phyloP scores from a whole-genome alignment of 2,797 vertebrate species.

The Dermochelys coriacea region DNA sequence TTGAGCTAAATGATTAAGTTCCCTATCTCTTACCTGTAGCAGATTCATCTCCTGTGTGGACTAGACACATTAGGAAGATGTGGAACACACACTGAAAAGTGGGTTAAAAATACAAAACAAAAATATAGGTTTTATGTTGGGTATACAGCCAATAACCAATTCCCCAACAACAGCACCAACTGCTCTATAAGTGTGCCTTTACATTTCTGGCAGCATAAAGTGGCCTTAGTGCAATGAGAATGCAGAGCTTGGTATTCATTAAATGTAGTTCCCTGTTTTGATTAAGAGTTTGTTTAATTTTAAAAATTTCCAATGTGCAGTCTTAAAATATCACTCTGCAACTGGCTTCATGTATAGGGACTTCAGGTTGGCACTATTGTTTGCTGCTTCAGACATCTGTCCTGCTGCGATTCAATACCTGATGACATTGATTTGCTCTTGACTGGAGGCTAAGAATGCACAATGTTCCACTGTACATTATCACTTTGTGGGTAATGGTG shows the following conservation, averaged over 20 bases:
- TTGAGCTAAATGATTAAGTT: not conserved
- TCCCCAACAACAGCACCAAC: no score
- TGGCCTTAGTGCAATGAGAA: not conserved
- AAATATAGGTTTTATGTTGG: no score
- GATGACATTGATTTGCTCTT: conserved; percentile 53
- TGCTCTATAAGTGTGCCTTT: not conserved
- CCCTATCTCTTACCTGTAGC: not conserved
- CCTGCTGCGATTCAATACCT: conserved; percentile 39
- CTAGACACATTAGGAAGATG: not conserved
- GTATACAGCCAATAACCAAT: no score
- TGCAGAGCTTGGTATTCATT: not conserved
- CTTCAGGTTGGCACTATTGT: not conserved
- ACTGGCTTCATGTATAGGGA: not conserved
- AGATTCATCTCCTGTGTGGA: not conserved
- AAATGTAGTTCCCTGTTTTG: not conserved
- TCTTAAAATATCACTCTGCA: not conserved
- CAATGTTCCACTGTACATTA: not conserved
- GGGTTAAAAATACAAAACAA: not conserved
- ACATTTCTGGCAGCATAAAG: not conserved
- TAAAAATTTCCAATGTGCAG: not conserved
- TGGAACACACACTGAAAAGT: not conserved
- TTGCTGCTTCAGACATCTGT: conserved; percentile 39
- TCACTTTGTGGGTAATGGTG: not conserved
- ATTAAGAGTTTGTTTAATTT: not conserved
- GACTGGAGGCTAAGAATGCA: conserved; percentile 22